These are phyloP conservation scores for Ceratitis capitata DNA, from an alignment of 1,140 invertebrate species.

Conservation along the genomic window DNA sequence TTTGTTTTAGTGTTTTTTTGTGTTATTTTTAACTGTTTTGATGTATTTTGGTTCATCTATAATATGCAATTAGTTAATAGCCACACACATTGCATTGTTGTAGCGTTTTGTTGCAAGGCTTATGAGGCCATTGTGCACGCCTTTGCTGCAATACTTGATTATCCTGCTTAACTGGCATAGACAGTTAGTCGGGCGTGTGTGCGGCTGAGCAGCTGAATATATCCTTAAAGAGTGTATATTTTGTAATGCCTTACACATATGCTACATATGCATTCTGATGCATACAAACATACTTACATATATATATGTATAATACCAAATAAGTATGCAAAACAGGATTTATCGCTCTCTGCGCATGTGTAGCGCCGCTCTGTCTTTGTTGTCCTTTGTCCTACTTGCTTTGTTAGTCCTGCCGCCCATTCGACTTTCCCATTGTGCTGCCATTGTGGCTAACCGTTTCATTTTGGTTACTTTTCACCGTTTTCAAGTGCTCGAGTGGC, in stretches of 20 bases:
- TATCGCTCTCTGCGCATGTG: neutral
- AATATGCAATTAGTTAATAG: conserved; percentile 13
- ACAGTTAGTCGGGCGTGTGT: conserved; percentile 17
- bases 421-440: neutral
- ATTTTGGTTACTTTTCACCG: conserved; percentile 23
- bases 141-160: neutral
- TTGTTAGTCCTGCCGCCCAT: neutral
- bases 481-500: neutral
- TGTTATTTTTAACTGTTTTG: neutral
- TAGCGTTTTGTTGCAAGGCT: neutral
- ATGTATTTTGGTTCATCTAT: neutral
- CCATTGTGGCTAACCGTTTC: conserved; percentile 26
- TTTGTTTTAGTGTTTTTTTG: neutral
- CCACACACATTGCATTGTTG: conserved; percentile 4
- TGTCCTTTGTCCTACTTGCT: neutral
- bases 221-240: neutral
- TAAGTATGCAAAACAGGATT: conserved; percentile 4
- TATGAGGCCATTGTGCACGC: neutral
- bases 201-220: neutral
- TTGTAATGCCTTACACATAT: neutral
- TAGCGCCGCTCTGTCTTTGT: conserved; percentile 23
- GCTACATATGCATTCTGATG: neutral
- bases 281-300: neutral
- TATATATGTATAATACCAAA: neutral
- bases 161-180: conserved; percentile 7